phyloP scores from a whole-genome alignment of 2,888 invertebrate genomes.

The Theretra japonica region DNA sequence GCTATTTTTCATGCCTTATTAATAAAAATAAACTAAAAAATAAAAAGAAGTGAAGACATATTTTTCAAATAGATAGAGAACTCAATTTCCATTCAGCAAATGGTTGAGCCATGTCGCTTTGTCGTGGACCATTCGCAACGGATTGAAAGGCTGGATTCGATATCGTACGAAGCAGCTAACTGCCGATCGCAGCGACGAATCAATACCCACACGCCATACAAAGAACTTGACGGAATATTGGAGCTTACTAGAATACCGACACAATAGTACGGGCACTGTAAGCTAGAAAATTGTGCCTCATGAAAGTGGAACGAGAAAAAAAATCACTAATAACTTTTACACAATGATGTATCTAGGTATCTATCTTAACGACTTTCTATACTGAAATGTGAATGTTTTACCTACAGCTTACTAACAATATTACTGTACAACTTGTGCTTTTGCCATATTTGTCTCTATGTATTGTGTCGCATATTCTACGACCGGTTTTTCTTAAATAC shows the following conservation, averaged over 20 bases:
- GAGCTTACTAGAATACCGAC: slow-evolving; percentile 48
- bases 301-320: slow-evolving; percentile 3
- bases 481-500: too few species aligned
- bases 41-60: not conserved
- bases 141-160: slow-evolving; percentile 70
- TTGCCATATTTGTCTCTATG: too few species aligned
- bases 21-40: not conserved
- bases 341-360: not conserved
- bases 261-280: slow-evolving; percentile 42
- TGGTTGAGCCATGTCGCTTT: slow-evolving; percentile 66
- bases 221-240: slow-evolving; percentile 64
- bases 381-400: too few species aligned
- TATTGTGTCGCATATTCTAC: too few species aligned
- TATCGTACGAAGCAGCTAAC: slow-evolving; percentile 67
- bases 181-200: slow-evolving; percentile 58
- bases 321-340: not conserved
- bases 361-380: not conserved
- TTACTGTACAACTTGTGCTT: too few species aligned
- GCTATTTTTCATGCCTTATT: not conserved
- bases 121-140: slow-evolving; percentile 59
- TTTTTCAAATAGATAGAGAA: slow-evolving; percentile 56
- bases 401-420: too few species aligned
- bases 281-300: slow-evolving; percentile 3
- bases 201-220: slow-evolving; percentile 62
- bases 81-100: slow-evolving; percentile 68